These are phyloP conservation scores for Leptodactylus fuscus DNA, from an alignment of 2,113 vertebrate genomes.

Conservation along the genomic window DNA sequence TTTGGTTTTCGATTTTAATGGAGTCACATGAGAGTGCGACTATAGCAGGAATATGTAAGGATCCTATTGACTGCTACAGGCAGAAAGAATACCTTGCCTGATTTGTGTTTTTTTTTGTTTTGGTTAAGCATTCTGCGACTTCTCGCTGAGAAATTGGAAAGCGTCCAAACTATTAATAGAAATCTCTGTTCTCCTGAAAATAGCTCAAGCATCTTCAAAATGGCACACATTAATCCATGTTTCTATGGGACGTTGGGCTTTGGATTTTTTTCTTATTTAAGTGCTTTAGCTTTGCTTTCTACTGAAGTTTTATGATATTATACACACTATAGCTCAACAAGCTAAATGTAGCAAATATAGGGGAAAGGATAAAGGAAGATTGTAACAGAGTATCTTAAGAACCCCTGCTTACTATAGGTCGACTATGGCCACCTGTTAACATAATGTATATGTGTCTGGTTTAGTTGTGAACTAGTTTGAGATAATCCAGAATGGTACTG, in stretches of 20 bases:
- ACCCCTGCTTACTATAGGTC: too few relatives aligned
- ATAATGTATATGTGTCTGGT: too few relatives aligned
- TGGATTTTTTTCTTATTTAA: background rate
- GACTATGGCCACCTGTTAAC: too few relatives aligned
- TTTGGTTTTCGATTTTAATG: background rate
- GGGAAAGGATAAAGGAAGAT: too few relatives aligned
- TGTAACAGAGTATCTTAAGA: too few relatives aligned
- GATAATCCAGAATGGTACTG: too few relatives aligned
- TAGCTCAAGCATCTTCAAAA: background rate
- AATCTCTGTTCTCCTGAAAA: background rate
- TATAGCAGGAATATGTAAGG: background rate
- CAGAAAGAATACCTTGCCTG: background rate
- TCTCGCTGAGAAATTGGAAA: background rate
- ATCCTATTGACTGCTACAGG: background rate
- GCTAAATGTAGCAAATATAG: too few relatives aligned
- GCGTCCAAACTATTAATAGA: background rate
- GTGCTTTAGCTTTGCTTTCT: too few relatives aligned
- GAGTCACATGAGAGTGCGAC: background rate
- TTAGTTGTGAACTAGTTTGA: too few relatives aligned
- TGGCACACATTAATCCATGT: background rate
- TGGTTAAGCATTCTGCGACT: background rate
- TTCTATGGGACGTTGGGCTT: background rate
- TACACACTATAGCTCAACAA: too few relatives aligned
- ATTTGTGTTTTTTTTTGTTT: background rate
- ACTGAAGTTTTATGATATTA: too few relatives aligned